These are phyloP conservation scores for Rhabdomys pumilio DNA, from an alignment of 2,797 vertebrate species.

Conservation along the genomic window DNA sequence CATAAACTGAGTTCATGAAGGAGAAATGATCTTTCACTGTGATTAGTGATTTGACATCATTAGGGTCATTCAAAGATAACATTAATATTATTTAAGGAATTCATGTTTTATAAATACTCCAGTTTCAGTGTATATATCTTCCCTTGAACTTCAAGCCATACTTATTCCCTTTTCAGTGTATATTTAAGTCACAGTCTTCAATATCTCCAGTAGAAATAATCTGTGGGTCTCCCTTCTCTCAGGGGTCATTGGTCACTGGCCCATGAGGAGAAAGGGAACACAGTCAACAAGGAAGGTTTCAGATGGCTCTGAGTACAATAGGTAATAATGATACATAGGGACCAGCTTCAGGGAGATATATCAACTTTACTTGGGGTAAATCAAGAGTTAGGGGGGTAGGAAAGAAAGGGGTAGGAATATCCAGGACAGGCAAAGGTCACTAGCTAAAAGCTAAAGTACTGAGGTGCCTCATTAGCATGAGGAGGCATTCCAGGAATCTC, in stretches of 20 bases:
- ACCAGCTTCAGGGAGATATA: not conserved
- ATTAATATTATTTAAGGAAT: not conserved
- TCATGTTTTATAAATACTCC: not conserved
- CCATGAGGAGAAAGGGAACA: not conserved
- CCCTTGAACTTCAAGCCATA: not conserved
- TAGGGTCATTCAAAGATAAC: not conserved
- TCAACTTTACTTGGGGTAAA: not conserved
- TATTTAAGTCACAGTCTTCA: not conserved
- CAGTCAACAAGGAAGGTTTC: not conserved
- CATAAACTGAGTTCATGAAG: not conserved
- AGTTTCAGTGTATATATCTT: not conserved
- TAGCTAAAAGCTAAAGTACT: not conserved
- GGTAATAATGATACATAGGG: not conserved
- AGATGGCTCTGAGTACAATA: not conserved
- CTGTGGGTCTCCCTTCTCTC: not conserved
- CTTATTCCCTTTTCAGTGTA: not conserved
- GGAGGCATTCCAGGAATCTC: not conserved
- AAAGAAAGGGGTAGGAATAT: no score
- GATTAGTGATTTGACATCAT: slow-evolving; percentile 31
- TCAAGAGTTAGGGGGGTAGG: not conserved
- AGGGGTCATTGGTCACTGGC: not conserved
- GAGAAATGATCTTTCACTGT: slow-evolving; percentile 32
- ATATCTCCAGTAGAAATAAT: not conserved
- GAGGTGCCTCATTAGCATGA: not conserved
- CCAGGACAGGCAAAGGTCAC: not conserved